Percentiles rank a stretch among this genome's conserved stretches.
Conservation (phyloP, 23 tunicate species). For the Trididemnum clinides region DNA sequence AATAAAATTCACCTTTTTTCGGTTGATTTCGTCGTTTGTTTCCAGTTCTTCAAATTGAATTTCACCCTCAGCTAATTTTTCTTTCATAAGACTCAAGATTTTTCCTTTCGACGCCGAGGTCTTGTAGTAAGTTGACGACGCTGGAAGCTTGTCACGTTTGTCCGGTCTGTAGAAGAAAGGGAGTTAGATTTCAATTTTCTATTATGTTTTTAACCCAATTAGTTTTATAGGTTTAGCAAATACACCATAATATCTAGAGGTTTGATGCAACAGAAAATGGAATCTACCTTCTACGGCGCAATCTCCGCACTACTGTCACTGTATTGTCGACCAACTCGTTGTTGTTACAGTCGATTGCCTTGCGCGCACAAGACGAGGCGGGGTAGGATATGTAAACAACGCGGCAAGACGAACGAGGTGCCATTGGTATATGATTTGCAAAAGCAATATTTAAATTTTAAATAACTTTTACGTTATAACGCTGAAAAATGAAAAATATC, state of each 20-base stretch:
- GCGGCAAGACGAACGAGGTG: constrained; percentile 33
- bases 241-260: too few species aligned
- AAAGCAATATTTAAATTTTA: background rate
- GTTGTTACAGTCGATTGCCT: background rate
- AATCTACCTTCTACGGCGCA: constrained; percentile 3
- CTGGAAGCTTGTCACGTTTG: constrained; percentile 56
- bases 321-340: background rate
- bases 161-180: too few species aligned
- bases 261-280: too few species aligned
- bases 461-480: background rate
- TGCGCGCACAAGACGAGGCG: background rate
- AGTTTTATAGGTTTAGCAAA: too few species aligned
- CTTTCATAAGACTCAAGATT: constrained; percentile 70
- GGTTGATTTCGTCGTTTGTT: constrained; percentile 65
- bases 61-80: constrained; percentile 73
- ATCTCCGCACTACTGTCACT: constrained; percentile 4
- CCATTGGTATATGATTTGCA: background rate
- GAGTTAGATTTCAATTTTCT: too few species aligned
- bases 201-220: too few species aligned
- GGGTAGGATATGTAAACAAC: constrained; percentile 35
- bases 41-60: constrained; percentile 28
- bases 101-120: constrained; percentile 83
- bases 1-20: constrained; percentile 65
- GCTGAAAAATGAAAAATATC: too few species aligned
- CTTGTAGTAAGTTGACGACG: constrained; percentile 73